Percentiles rank a stretch among this genome's conserved stretches.
phyloP scores from a whole-genome alignment of 2,113 vertebrate species.

The Anser brachyrhynchus region DNA sequence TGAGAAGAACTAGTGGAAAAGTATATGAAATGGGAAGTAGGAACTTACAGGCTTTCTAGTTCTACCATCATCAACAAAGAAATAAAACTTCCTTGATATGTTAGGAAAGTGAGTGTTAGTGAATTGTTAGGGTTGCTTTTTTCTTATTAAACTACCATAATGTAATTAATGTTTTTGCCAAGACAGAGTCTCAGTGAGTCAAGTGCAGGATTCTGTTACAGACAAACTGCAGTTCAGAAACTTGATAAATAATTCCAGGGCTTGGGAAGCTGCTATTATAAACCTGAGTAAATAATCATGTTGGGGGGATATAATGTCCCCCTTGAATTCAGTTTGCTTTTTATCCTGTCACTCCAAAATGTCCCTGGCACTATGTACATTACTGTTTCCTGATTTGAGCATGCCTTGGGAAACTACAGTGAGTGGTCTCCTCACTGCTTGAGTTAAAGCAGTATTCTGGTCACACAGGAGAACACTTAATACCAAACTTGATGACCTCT shows the following conservation, averaged over 20 bases:
- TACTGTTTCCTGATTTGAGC: neutral
- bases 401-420: neutral
- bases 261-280: neutral
- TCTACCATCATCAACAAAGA: neutral
- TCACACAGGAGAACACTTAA: neutral
- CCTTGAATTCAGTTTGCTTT: neutral
- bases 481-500: neutral
- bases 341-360: neutral
- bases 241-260: neutral
- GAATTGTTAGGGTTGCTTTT: neutral
- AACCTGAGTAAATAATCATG: neutral
- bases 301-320: neutral
- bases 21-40: neutral
- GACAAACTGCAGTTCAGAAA: neutral
- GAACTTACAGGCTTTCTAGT: neutral
- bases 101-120: neutral
- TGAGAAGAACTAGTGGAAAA: neutral
- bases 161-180: neutral
- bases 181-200: neutral
- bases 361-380: neutral
- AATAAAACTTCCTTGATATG: neutral
- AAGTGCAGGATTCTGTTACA: neutral
- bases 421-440: neutral
- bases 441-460: neutral
- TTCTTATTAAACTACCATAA: neutral